Evolutionary conservation across 2,113 vertebrate species (phyloP).

Genomic region (Ariopsis seemanni): DNA sequence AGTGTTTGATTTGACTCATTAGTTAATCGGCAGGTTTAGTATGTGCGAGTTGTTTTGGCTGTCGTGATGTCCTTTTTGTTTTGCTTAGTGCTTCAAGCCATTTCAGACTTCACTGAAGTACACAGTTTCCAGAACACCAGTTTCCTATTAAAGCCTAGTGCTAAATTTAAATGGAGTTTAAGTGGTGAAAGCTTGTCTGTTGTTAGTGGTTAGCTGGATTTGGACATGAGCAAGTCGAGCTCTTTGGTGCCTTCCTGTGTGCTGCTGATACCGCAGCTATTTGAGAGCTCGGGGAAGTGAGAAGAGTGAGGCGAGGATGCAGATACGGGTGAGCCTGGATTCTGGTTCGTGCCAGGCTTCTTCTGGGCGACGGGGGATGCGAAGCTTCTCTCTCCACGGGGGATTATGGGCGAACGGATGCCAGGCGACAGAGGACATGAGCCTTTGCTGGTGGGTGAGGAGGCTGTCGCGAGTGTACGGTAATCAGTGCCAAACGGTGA

Average conservation of each 20-base stretch:
- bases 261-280: conserved; percentile 78
- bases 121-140: neutral
- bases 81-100: neutral
- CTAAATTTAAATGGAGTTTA: neutral
- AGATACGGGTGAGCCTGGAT: conserved; percentile 75
- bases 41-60: neutral
- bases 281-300: conserved; percentile 78
- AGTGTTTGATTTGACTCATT: conserved; percentile 9
- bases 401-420: conserved; percentile 88
- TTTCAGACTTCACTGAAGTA: neutral
- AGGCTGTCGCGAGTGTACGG: conserved; percentile 76
- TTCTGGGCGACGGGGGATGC: conserved; percentile 88
- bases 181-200: conserved; percentile 17
- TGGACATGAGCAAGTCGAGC: conserved; percentile 84
- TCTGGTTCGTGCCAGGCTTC: conserved; percentile 85
- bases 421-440: conserved; percentile 87
- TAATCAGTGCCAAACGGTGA: conserved; percentile 98
- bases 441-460: conserved; percentile 72
- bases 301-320: conserved; percentile 70
- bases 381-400: conserved; percentile 83
- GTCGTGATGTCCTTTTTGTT: neutral
- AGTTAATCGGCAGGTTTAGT: neutral
- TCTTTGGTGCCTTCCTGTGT: conserved; percentile 83
- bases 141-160: neutral
- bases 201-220: conserved; percentile 76